These are phyloP conservation scores for Coilia nasus DNA, from an alignment of 2,797 vertebrate genomes.

Conservation along the genomic window DNA sequence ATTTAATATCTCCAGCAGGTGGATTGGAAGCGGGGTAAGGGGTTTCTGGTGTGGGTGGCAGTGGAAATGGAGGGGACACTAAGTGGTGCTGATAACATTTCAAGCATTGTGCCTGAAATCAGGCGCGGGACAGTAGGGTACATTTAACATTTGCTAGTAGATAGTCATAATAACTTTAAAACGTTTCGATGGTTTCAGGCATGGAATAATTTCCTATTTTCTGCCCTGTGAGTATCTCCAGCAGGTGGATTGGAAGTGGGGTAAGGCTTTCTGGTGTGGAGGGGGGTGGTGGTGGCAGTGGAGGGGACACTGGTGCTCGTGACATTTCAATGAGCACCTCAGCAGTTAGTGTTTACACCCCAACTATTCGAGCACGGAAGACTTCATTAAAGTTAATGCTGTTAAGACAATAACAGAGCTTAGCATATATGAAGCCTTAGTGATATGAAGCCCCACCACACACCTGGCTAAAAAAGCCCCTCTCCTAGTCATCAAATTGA, in stretches of 20 bases:
- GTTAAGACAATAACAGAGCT: neutral
- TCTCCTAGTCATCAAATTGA: conserved; percentile 1
- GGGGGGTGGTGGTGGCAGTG: neutral
- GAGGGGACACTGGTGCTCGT: neutral
- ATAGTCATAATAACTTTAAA: too few relatives aligned
- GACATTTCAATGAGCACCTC: conserved; percentile 17
- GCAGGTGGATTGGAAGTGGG: neutral
- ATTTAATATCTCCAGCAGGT: too few relatives aligned
- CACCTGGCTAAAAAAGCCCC: neutral
- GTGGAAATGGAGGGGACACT: too few relatives aligned
- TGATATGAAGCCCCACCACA: conserved; percentile 4
- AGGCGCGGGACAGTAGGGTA: too few relatives aligned
- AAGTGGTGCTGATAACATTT: too few relatives aligned
- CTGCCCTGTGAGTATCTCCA: neutral
- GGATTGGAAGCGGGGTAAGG: too few relatives aligned
- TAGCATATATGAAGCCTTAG: neutral
- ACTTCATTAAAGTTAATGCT: neutral
- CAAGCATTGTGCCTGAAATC: too few relatives aligned
- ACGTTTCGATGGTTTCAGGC: too few relatives aligned
- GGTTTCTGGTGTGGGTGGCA: too few relatives aligned
- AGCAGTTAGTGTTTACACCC: neutral
- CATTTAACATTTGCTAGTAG: too few relatives aligned
- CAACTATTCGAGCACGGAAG: neutral
- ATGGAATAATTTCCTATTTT: too few relatives aligned
- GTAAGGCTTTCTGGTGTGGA: neutral